These are phyloP conservation scores for Hypercompe scribonia DNA, from an alignment of 2,888 invertebrate genomes.

Conservation along the genomic window DNA sequence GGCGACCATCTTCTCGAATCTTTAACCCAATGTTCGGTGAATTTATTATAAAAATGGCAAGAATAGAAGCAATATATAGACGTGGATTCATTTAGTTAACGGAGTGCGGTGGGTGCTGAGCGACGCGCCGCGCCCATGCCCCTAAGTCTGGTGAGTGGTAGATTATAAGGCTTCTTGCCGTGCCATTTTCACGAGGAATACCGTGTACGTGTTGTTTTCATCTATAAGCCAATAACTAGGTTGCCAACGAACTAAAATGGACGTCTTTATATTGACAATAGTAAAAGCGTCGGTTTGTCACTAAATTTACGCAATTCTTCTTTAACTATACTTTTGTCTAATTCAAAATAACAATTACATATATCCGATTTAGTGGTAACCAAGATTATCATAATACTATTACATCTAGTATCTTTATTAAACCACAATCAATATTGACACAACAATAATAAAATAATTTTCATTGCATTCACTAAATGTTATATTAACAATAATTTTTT, in stretches of 20 bases:
- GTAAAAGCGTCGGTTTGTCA: neutral
- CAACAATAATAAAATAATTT: neutral
- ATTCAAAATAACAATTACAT: neutral
- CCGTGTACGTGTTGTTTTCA: slow-evolving; percentile 58
- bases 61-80: slow-evolving; percentile 71
- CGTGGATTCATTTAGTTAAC: slow-evolving; percentile 80
- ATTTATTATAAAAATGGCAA: slow-evolving; percentile 71
- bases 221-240: slow-evolving; percentile 61
- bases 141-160: slow-evolving; percentile 84
- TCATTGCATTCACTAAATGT: neutral
- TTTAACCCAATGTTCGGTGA: slow-evolving; percentile 72
- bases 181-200: slow-evolving; percentile 74
- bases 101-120: slow-evolving; percentile 74
- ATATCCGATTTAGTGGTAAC: neutral
- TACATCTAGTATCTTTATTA: neutral
- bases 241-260: slow-evolving; percentile 48
- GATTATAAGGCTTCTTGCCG: slow-evolving; percentile 82
- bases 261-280: slow-evolving; percentile 38
- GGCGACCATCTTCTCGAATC: slow-evolving; percentile 65
- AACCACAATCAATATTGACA: neutral
- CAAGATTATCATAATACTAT: neutral
- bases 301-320: neutral
- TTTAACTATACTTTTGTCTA: neutral
- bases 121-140: slow-evolving; percentile 85
- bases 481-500: too few relatives aligned